Percentiles rank a stretch among this genome's conserved stretches.
Conservation (phyloP, 2,888 invertebrate species). For the Epirrhoe alternata region DNA sequence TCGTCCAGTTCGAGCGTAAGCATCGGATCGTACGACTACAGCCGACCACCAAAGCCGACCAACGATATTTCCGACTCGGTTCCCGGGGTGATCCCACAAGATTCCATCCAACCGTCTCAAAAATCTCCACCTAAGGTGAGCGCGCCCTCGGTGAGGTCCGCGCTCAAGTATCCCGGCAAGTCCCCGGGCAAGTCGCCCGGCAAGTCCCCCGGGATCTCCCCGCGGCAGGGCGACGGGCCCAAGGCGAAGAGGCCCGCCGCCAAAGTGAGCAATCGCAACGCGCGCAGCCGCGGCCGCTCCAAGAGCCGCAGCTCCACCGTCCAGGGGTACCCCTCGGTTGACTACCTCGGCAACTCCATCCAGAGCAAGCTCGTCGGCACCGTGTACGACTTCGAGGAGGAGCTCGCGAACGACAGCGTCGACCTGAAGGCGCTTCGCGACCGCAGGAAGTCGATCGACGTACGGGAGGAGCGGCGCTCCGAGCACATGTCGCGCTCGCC, state of each 20-base stretch:
- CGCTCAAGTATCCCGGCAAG: constrained; percentile 87
- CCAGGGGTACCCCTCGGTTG: constrained; percentile 66
- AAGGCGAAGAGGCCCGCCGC: constrained; percentile 71
- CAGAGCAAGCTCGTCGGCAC: constrained; percentile 93
- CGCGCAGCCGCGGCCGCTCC: constrained; percentile 80
- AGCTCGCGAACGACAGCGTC: constrained; percentile 90
- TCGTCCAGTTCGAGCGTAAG: constrained; percentile 71
- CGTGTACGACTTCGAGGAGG: constrained; percentile 95
- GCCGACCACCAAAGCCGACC: constrained; percentile 67
- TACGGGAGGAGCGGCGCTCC: constrained; percentile 85
- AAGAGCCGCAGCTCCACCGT: constrained; percentile 70
- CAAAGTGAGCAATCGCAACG: constrained; percentile 70
- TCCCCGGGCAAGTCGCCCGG: constrained; percentile 89
- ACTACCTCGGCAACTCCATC: constrained; percentile 87
- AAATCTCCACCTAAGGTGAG: constrained; percentile 75
- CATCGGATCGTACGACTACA: constrained; percentile 70
- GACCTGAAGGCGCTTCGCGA: constrained; percentile 92
- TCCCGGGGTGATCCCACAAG: constrained; percentile 61
- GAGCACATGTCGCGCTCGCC: constrained; percentile 86
- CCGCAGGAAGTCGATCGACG: constrained; percentile 89
- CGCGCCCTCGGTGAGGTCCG: constrained; percentile 67
- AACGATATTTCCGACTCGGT: constrained; percentile 71
- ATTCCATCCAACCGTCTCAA: constrained; percentile 43
- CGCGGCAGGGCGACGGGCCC: constrained; percentile 83
- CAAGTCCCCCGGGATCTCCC: constrained; percentile 88